A percentile compares a stretch with the other conserved stretches of the same genome.
Conservation (phyloP, 2,797 vertebrate species). For the Rhincodon typus region DNA sequence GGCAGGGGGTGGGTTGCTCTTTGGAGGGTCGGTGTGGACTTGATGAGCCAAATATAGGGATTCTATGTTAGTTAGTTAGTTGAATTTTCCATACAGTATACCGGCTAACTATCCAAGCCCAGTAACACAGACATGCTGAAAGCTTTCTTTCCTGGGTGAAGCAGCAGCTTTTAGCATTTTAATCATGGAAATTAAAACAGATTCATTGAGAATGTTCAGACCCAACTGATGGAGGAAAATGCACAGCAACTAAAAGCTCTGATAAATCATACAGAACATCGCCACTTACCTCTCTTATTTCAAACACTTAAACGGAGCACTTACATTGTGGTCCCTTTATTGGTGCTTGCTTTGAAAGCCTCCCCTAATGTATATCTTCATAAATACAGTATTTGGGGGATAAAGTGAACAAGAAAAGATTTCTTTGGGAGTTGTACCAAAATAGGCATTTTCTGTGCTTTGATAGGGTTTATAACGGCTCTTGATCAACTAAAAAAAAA, state of each 20-base stretch:
- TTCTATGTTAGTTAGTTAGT: not conserved
- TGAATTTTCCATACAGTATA: not conserved
- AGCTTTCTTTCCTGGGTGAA: not conserved
- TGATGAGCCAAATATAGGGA: too few species aligned
- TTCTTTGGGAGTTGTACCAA: not conserved
- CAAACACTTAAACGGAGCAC: not conserved
- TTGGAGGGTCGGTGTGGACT: too few species aligned
- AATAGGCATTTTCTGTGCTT: not conserved
- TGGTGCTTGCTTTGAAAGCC: not conserved
- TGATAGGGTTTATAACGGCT: not conserved
- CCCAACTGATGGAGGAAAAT: not conserved
- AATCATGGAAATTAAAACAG: not conserved
- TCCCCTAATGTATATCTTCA: not conserved
- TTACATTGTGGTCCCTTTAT: not conserved
- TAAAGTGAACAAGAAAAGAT: not conserved
- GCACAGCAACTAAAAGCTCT: not conserved
- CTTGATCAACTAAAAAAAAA: not conserved
- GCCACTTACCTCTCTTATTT: too few species aligned
- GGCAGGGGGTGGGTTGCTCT: too few species aligned
- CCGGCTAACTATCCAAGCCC: not conserved
- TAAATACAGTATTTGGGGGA: not conserved
- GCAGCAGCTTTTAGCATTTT: not conserved
- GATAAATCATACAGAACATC: not conserved
- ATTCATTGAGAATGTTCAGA: not conserved
- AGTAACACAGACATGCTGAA: not conserved